Conservation (phyloP, 2,113 vertebrate genomes). For the Salvator merianae region DNA sequence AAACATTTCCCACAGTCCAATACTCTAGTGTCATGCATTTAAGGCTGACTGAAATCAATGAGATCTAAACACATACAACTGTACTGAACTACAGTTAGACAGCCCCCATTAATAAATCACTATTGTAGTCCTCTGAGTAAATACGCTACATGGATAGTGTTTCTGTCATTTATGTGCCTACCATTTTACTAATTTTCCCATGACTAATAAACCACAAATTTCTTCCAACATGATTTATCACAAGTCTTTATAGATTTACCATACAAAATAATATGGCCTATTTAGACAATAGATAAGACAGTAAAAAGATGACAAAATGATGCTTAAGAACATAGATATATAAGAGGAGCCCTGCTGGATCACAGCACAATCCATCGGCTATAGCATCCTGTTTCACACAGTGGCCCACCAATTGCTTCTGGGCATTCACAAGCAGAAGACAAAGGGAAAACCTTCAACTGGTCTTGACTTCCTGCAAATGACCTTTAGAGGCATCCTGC, state of each 20-base stretch:
- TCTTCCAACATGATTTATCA: conserved; percentile 3
- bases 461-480: too few species aligned
- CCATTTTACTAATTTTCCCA: neutral
- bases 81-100: neutral
- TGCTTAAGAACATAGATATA: neutral
- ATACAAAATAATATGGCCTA: conserved; percentile 22
- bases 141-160: neutral
- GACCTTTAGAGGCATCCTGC: too few species aligned
- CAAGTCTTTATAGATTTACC: neutral
- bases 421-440: too few species aligned
- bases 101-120: conserved; percentile 3
- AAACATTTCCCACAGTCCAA: neutral
- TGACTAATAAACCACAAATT: conserved; percentile 15
- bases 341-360: too few species aligned
- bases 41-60: conserved; percentile 18
- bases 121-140: neutral
- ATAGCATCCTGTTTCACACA: too few species aligned
- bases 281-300: neutral
- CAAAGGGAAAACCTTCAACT: too few species aligned
- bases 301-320: fast-evolving
- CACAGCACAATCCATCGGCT: too few species aligned
- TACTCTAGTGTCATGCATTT: conserved; percentile 1
- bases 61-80: neutral
- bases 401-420: too few species aligned
- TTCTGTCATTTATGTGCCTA: neutral